These are phyloP conservation scores for Plagodis dolabraria DNA, from an alignment of 2,888 invertebrate genomes.

Conservation along the genomic window DNA sequence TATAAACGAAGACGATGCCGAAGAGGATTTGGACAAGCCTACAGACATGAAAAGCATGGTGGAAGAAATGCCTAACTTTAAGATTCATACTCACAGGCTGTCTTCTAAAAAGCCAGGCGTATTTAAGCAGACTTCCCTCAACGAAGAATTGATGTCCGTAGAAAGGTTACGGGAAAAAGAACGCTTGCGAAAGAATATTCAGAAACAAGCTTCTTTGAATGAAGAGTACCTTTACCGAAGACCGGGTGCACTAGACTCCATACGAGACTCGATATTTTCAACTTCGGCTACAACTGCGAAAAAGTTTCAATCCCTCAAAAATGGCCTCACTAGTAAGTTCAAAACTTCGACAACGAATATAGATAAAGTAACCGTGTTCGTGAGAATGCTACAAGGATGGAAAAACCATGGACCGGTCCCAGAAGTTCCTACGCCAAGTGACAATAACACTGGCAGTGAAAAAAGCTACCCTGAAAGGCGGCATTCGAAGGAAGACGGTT, in stretches of 20 bases:
- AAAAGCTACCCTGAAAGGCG: slow-evolving; percentile 87
- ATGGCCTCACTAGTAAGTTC: slow-evolving; percentile 92
- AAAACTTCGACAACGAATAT: slow-evolving; percentile 93
- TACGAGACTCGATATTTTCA: slow-evolving; percentile 90
- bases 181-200: slow-evolving; percentile 91
- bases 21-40: slow-evolving; percentile 86
- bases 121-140: slow-evolving; percentile 93
- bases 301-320: slow-evolving; percentile 90
- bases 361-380: slow-evolving; percentile 93
- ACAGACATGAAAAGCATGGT: slow-evolving; percentile 89
- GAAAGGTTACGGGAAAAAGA: slow-evolving; percentile 94
- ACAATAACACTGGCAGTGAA: slow-evolving; percentile 73
- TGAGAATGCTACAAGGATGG: slow-evolving; percentile 93
- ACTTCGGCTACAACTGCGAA: slow-evolving; percentile 89
- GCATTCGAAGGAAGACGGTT: slow-evolving; percentile 94
- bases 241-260: slow-evolving; percentile 87
- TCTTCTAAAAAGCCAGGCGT: slow-evolving; percentile 85
- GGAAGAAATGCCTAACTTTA: slow-evolving; percentile 87
- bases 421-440: slow-evolving; percentile 75
- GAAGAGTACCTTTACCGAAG: slow-evolving; percentile 92
- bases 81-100: slow-evolving; percentile 76
- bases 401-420: slow-evolving; percentile 85
- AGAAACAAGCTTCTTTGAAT: slow-evolving; percentile 95
- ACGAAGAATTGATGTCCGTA: slow-evolving; percentile 95
- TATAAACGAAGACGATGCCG: slow-evolving; percentile 90